Base-by-base conservation (phyloP, 2,113 vertebrate genomes). In the Romanogobio albipinnatus region DNA sequence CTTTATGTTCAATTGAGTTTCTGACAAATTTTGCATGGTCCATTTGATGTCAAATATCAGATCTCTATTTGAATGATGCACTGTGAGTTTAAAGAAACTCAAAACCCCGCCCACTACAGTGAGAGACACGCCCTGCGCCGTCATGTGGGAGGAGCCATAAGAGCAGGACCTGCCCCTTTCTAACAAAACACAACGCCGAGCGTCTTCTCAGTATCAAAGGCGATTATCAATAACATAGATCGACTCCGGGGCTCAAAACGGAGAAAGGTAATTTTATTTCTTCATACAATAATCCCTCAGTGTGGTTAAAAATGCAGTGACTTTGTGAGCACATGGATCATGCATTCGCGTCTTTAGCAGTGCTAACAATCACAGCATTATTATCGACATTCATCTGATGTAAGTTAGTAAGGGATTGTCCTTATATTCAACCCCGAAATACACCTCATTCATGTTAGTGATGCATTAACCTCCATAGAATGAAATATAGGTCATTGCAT, bases 181-280 rank as follows among this genome's bases (percentile, higher is more conserved):
- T 81, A 83, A 88, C 89, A 87, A 87, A 87, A 87, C 76, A 87
- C 58, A 76, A 39, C 39, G 45, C 75, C 66, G 77, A 79, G 19
- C 49, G 3, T 5, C 29, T 62, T 76, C 74, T 76, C 24, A 15
- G 13, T 76, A 76, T 53, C 79, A 10, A 51, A 82, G 71, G 3
- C 33, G 33, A 19, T 22, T 56, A 62, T 24, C 14, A 78, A 58
- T 39, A 59, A 26, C 61, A 33, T 33, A 49, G 19, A 43, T 19
- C 10, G 51, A 33, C 49, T 33, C 24, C 3, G 7, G 19, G 7
- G 14, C n/a, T 19, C 11, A 26, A 45, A 47, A 13, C 76, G 15
- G 61, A 29, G 9, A 74, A 85, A 89, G 81, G 85, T 88, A 88
- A 88, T 15, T 39, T 26, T 24, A 33, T 62, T 51, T 51, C 10